Base-by-base conservation (phyloP, 2,797 vertebrate genomes). In the Myripristis murdjan region DNA sequence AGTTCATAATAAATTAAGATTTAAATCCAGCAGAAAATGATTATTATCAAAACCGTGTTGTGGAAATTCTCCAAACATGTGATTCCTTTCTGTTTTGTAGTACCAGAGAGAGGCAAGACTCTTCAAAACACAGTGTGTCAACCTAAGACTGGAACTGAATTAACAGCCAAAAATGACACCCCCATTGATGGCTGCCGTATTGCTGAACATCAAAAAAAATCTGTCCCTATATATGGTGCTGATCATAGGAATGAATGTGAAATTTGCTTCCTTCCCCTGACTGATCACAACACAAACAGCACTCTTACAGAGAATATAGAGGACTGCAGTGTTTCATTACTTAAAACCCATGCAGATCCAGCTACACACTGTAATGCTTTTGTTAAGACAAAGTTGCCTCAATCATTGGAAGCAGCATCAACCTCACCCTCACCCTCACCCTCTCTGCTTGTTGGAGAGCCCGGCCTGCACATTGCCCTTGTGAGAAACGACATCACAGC, bases 351-450 rank as follows among this genome's bases (percentile, higher is more conserved):
- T 56, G 39, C 24, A 58, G 44, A 61, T 37, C 15, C 26, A 8
- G n/a, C 33, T 22, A 54, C 7, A 16, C 31, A 16, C 4, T 12
- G 18, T 49, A 33, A 31, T 11, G 10, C 16, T 11, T 57, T 18
- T 18, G 14, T 15, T 41, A 15, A 37, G 10, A 37, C 11, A 11
- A 37, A 37, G 10, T 3, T 37, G 12, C 35, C 35, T 12, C 35
- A 37, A 9, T 12, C 35, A 37, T 12, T 37, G 35, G 35, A 12
- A 37, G 35, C 35, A 37, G 3, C 35, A 37, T 37, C 35, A 2
- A n/a, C n/a, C 33, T 88, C 85, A 37, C 73, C 58, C 24, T 81
- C 83, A n/a, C n/a, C n/a, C 33, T 88, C 85, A 37, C 73, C 58
- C 24, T 81, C 83, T 59, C 52, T 87, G n/a, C 75, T 85, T n/a